These are phyloP conservation scores for Scatophagus argus DNA, from an alignment of 2,113 vertebrate species.

Conservation along the genomic window DNA sequence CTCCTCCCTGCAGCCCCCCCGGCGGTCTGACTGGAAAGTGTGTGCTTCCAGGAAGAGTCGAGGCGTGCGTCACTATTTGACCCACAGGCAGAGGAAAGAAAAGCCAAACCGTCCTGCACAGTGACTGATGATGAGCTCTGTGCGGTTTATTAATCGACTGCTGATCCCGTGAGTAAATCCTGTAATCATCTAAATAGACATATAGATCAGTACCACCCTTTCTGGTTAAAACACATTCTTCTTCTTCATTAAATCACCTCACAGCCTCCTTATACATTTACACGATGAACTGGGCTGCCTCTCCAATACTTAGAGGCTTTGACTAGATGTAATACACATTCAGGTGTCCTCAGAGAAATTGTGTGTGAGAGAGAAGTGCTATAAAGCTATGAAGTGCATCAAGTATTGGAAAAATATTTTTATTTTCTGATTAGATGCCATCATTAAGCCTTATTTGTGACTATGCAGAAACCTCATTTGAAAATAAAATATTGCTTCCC, in stretches of 20 bases:
- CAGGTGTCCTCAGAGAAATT: not conserved
- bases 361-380: not conserved
- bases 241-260: not conserved
- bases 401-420: conserved; percentile 10
- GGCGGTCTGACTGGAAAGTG: conserved; percentile 48
- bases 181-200: conserved; percentile 15
- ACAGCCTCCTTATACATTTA: not conserved
- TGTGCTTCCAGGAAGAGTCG: conserved; percentile 54
- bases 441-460: conserved; percentile 16
- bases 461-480: not conserved
- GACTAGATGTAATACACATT: conserved; percentile 1
- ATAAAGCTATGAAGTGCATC: not conserved
- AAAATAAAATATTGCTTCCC: conserved; percentile 17
- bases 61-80: conserved; percentile 63
- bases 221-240: not conserved
- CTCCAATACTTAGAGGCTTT: conserved; percentile 1
- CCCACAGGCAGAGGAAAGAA: conserved; percentile 36
- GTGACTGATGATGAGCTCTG: conserved; percentile 48
- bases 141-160: conserved; percentile 31
- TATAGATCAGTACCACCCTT: not conserved
- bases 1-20: conserved; percentile 8
- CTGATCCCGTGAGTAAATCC: conserved; percentile 22
- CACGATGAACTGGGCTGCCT: not conserved
- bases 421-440: not conserved
- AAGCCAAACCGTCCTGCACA: conserved; percentile 34